A percentile compares a stretch with the other conserved stretches of the same genome.
phyloP scores from a whole-genome alignment of 1,140 invertebrate species.

The Drosophila lacteicornis region DNA sequence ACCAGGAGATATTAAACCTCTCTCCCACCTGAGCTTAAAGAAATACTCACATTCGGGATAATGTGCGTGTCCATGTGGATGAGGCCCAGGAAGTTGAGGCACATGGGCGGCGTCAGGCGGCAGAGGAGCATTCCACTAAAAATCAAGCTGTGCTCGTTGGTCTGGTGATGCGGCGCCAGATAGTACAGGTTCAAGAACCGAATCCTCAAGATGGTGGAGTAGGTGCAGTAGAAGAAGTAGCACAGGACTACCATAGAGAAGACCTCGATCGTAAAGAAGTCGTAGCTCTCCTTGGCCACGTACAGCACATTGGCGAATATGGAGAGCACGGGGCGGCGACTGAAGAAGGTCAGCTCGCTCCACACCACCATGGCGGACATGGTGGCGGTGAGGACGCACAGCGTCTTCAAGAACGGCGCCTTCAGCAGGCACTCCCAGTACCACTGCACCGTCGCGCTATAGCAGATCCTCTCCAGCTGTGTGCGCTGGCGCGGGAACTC shows the following conservation, averaged over 20 bases:
- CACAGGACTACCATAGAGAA: conserved; percentile 95
- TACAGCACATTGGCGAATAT: conserved; percentile 97
- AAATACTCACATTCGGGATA: conserved; percentile 88
- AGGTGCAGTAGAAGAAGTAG: conserved; percentile 98
- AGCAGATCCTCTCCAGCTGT: conserved; percentile 87
- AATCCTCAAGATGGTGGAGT: conserved; percentile 98
- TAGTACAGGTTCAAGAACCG: conserved; percentile 98
- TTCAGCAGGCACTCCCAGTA: conserved; percentile 96
- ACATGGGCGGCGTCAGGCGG: conserved; percentile 98
- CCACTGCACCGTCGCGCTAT: conserved; percentile 93
- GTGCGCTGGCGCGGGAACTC: conserved; percentile 89
- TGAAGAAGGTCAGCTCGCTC: conserved; percentile 99
- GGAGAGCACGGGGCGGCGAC: conserved; percentile 94
- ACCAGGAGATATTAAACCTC: neutral
- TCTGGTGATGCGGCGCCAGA: conserved; percentile 98
- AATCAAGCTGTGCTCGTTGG: conserved; percentile 99
- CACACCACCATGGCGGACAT: conserved; percentile 97
- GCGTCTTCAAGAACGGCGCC: conserved; percentile 90
- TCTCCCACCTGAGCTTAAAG: conserved; percentile 86
- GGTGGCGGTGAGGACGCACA: conserved; percentile 90
- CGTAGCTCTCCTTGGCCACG: conserved; percentile 91
- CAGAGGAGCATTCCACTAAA: conserved; percentile 99
- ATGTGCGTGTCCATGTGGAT: conserved; percentile 99
- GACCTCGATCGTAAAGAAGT: conserved; percentile 97
- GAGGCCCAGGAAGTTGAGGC: conserved; percentile 98